These are phyloP conservation scores for Lymantria monacha DNA, from an alignment of 2,888 invertebrate genomes.

Conservation along the genomic window DNA sequence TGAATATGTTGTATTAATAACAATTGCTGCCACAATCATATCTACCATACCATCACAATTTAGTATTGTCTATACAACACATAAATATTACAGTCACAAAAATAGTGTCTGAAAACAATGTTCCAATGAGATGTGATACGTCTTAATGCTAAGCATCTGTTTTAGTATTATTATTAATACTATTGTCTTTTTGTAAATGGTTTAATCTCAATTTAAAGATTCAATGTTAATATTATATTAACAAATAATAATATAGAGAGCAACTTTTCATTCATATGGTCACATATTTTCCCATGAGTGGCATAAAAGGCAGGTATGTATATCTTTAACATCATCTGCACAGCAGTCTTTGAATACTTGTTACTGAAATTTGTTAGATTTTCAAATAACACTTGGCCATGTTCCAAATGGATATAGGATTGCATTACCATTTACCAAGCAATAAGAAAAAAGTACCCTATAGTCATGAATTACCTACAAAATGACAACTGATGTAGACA, in stretches of 20 bases:
- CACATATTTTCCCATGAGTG: too few relatives aligned
- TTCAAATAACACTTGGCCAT: too few relatives aligned
- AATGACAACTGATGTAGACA: not conserved
- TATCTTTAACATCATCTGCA: too few relatives aligned
- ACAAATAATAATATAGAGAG: too few relatives aligned
- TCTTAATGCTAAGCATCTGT: slow-evolving; percentile 3
- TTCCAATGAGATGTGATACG: slow-evolving; percentile 7
- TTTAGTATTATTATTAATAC: not conserved
- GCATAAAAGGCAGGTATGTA: too few relatives aligned
- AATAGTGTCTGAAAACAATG: slow-evolving; percentile 1
- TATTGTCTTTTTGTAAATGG: not conserved
- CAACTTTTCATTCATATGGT: too few relatives aligned
- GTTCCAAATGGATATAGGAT: too few relatives aligned
- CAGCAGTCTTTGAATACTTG: too few relatives aligned
- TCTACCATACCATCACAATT: slow-evolving; percentile 5
- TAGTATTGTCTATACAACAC: slow-evolving; percentile 3
- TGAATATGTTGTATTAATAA: not conserved
- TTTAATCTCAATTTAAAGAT: not conserved
- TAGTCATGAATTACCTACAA: not conserved
- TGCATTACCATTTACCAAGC: too few relatives aligned
- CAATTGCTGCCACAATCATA: slow-evolving; percentile 1
- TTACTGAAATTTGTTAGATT: too few relatives aligned
- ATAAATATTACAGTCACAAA: slow-evolving; percentile 5
- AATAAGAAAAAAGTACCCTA: not conserved
- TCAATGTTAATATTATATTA: not conserved